These are phyloP conservation scores for Lochmaea crataegi DNA, from an alignment of 2,888 invertebrate genomes.

Conservation along the genomic window DNA sequence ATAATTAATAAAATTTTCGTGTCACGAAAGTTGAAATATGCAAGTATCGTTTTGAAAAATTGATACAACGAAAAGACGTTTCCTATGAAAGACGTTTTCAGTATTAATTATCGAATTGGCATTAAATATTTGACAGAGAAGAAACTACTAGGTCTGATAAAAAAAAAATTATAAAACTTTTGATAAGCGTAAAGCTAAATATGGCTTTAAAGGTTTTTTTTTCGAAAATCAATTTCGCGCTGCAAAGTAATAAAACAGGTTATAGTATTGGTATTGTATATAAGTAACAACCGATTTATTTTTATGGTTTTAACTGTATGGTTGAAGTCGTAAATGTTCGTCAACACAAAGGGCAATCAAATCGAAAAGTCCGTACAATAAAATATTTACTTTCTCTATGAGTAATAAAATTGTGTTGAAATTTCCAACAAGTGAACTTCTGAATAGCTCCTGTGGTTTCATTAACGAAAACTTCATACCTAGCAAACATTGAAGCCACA, in stretches of 20 bases:
- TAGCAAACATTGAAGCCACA: not conserved
- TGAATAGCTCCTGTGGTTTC: not conserved
- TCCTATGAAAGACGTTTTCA: too few relatives aligned
- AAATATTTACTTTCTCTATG: not conserved
- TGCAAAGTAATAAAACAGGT: not conserved
- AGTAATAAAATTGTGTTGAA: not conserved
- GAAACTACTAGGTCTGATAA: too few relatives aligned
- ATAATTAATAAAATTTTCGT: too few relatives aligned
- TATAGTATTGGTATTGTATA: not conserved
- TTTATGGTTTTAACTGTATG: not conserved
- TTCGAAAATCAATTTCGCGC: not conserved
- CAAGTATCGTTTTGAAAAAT: not conserved
- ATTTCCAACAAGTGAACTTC: not conserved
- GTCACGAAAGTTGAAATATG: not conserved
- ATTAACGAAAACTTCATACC: not conserved
- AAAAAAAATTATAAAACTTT: not conserved
- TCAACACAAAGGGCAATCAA: not conserved
- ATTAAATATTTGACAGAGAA: too few relatives aligned
- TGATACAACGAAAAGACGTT: too few relatives aligned
- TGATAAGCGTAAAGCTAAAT: not conserved
- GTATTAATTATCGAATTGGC: too few relatives aligned
- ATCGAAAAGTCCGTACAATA: not conserved
- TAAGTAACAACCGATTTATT: not conserved
- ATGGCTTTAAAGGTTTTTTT: not conserved
- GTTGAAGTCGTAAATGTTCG: not conserved